Percentiles rank a stretch among this genome's conserved stretches.
phyloP scores from a whole-genome alignment of 2,888 invertebrate species.

The Digitonthophagus gazella region DNA sequence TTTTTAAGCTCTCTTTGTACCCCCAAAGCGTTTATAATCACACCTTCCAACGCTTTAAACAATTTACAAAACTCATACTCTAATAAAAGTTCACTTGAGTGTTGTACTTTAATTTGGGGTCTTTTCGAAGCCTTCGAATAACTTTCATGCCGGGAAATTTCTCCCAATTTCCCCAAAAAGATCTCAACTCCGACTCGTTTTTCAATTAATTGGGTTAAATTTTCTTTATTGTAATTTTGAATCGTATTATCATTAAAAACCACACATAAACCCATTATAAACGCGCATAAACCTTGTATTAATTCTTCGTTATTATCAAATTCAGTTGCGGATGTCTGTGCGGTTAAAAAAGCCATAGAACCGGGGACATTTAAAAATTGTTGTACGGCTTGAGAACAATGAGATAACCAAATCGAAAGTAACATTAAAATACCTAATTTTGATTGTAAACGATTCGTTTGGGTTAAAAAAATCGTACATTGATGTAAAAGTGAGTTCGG shows the following conservation, averaged over 20 bases:
- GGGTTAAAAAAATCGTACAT: slow-evolving; percentile 80
- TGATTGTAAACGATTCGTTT: slow-evolving; percentile 76
- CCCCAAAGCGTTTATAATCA: slow-evolving; percentile 56
- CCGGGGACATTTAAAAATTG: slow-evolving; percentile 72
- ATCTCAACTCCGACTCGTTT: slow-evolving; percentile 89
- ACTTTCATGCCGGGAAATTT: slow-evolving; percentile 84
- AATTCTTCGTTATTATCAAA: slow-evolving; percentile 89
- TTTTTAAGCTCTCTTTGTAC: slow-evolving; percentile 52
- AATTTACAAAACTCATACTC: slow-evolving; percentile 95
- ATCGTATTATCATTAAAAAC: slow-evolving; percentile 84
- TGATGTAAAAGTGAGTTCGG: slow-evolving; percentile 90
- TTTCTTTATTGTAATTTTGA: slow-evolving; percentile 71
- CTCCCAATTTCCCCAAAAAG: slow-evolving; percentile 80
- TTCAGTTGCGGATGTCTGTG: slow-evolving; percentile 77
- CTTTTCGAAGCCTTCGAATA: slow-evolving; percentile 92
- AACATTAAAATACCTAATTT: slow-evolving; percentile 90
- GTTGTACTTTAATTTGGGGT: slow-evolving; percentile 80
- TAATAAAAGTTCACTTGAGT: slow-evolving; percentile 75
- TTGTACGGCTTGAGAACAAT: slow-evolving; percentile 80
- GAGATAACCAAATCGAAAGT: slow-evolving; percentile 81
- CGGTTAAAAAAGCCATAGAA: slow-evolving; percentile 81
- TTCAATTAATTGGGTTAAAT: slow-evolving; percentile 78
- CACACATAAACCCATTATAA: slow-evolving; percentile 89
- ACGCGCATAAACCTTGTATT: slow-evolving; percentile 70
- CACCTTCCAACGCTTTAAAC: slow-evolving; percentile 74